Base-by-base conservation (phyloP, 2,113 vertebrate species). In the Pogonocichla stellata region DNA sequence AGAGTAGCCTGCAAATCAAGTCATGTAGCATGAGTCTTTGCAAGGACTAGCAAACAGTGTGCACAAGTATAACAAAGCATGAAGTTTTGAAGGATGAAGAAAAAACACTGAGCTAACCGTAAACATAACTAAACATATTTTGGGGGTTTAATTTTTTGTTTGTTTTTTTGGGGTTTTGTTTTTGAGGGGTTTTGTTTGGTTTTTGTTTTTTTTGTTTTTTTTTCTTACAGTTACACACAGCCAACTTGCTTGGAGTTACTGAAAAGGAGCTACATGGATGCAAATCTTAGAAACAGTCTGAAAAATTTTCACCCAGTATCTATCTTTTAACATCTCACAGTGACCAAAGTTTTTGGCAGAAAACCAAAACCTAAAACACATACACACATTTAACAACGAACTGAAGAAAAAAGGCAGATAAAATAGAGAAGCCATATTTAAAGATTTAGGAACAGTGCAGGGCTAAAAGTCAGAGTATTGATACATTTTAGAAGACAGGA, bases 291-390 rank as follows among this genome's bases (percentile, higher is more conserved):
- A 24, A 91, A 86, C 31, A 81, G 80, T 67, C 73, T 71, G n/a
- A 38, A 92, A 81, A 17, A 4, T 5, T 25, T 93, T 82, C 69
- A 79, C 29, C 40, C 31, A 26, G 26, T 62, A 50, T 73, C 34
- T 71, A 28, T 33, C 50, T 72, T 56, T n/a, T 9, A 87, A 64
- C 16, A 53, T 57, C 42, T 90, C 92, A 93, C 88, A 90, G 88
- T 80, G 79, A 90, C 54, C 29, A 25, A 90, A 72, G 43, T 61
- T 86, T 53, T 23, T 86, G 66, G 42, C n/a, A 82, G 31, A 93
- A 92, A 80, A 85, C 8, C 28, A 75, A 90, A 89, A 60, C 25
- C 42, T 77, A 40, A 53, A 70, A 65, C n/a, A 75, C 53, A 57
- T 38, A 38, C 0, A 48, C 31, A 57, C 2, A 1, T 19, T 34